A percentile compares a stretch with the other conserved stretches of the same genome.
Conservation (phyloP, 1,140 invertebrate genomes). For the Drosophila albomicans region DNA sequence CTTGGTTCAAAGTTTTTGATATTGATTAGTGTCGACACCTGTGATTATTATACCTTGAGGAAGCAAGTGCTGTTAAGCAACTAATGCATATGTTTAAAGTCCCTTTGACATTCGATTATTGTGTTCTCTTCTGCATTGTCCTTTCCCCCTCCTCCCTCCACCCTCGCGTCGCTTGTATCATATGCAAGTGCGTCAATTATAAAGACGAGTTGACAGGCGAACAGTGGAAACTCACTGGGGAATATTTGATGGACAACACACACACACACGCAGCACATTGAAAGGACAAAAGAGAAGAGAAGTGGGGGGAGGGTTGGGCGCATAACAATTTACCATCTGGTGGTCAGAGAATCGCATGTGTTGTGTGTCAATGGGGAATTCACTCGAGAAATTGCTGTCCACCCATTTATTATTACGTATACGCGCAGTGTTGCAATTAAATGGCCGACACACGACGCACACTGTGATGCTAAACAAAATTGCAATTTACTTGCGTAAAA, state of each 20-base stretch:
- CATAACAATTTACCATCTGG: too few relatives aligned
- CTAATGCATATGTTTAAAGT: too few relatives aligned
- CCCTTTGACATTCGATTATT: too few relatives aligned
- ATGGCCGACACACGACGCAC: constrained; percentile 22
- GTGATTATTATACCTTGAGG: too few relatives aligned
- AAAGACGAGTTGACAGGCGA: not conserved
- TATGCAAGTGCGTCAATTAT: constrained; percentile 39
- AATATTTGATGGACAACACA: constrained; percentile 5
- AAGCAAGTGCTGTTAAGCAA: too few relatives aligned
- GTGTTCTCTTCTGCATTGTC: too few relatives aligned
- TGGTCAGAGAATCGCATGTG: too few relatives aligned
- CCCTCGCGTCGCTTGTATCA: constrained; percentile 20
- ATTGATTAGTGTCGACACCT: too few relatives aligned
- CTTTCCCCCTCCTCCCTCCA: not conserved
- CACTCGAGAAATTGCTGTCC: constrained; percentile 24
- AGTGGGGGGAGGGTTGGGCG: too few relatives aligned
- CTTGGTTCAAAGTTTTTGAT: too few relatives aligned
- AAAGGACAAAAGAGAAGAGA: not conserved
- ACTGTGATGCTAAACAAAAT: constrained; percentile 60
- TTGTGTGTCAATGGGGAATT: not conserved
- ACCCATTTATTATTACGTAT: constrained; percentile 63
- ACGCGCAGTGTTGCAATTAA: constrained; percentile 67
- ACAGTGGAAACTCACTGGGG: not conserved
- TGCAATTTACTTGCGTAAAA: constrained; percentile 78
- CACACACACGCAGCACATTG: not conserved